phyloP scores from a whole-genome alignment of 2,113 vertebrate genomes.

The Manacus vitellinus region DNA sequence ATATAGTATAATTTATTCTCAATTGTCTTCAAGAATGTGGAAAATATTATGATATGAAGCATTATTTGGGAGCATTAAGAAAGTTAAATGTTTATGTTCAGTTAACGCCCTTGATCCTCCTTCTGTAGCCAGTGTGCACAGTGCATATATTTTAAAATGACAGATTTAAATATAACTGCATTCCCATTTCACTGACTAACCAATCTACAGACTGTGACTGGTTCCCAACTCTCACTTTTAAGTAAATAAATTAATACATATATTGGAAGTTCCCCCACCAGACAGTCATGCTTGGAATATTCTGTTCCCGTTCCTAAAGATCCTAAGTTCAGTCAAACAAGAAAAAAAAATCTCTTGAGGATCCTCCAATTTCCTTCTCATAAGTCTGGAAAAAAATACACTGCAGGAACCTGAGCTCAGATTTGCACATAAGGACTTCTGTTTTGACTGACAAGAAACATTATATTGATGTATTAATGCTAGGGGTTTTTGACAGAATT shows the following conservation, averaged over 20 bases:
- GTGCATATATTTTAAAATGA: background rate
- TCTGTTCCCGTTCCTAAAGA: background rate
- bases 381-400: background rate
- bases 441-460: background rate
- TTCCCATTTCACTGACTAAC: background rate
- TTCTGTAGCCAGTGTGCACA: background rate
- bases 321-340: background rate
- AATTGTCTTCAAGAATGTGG: slow-evolving; percentile 21
- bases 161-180: background rate
- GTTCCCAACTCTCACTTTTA: background rate
- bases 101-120: background rate
- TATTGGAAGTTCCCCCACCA: background rate
- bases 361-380: background rate
- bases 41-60: slow-evolving; percentile 16
- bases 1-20: background rate
- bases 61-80: background rate
- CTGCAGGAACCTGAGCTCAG: background rate
- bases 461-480: background rate
- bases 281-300: background rate
- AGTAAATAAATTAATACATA: background rate
- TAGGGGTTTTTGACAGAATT: background rate
- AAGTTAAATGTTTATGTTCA: background rate
- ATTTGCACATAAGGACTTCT: background rate
- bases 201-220: background rate
- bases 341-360: background rate